Percentiles rank a stretch among this genome's conserved stretches.
phyloP scores from a whole-genome alignment of 2,797 vertebrate species.

The Liasis olivaceus region DNA sequence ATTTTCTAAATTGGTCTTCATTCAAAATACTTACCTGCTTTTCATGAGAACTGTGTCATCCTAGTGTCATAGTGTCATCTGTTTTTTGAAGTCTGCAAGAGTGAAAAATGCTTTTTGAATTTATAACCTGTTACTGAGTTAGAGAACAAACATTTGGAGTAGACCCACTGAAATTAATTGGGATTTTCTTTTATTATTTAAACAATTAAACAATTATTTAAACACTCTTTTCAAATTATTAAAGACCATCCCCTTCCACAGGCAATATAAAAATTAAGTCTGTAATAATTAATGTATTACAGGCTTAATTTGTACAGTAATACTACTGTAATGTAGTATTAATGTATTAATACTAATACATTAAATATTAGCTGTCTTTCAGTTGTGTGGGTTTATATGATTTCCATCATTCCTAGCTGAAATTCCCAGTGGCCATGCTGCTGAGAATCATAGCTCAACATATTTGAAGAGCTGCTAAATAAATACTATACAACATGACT shows the following conservation, averaged over 20 bases:
- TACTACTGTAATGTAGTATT: too few species aligned
- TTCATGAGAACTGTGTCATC: conserved; percentile 10
- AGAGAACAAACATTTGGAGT: neutral
- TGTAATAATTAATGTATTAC: neutral
- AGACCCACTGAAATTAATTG: neutral
- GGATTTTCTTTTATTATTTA: neutral
- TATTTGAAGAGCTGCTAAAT: neutral
- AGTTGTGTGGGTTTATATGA: neutral
- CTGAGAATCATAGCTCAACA: neutral
- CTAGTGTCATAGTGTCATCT: neutral
- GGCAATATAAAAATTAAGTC: neutral
- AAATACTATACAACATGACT: neutral
- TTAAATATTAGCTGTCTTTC: neutral
- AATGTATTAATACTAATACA: neutral
- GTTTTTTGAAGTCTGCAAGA: conserved; percentile 38
- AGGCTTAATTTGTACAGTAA: too few species aligned
- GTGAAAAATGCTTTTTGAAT: conserved; percentile 1
- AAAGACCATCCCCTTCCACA: neutral
- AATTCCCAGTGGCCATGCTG: neutral
- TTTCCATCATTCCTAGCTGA: neutral
- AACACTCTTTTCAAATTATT: neutral
- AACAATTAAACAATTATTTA: neutral
- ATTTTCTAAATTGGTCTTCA: conserved; percentile 44
- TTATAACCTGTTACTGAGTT: neutral
- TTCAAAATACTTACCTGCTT: conserved; percentile 6